Base-by-base conservation (phyloP, 2,888 invertebrate genomes). In the Tipula helvola region DNA sequence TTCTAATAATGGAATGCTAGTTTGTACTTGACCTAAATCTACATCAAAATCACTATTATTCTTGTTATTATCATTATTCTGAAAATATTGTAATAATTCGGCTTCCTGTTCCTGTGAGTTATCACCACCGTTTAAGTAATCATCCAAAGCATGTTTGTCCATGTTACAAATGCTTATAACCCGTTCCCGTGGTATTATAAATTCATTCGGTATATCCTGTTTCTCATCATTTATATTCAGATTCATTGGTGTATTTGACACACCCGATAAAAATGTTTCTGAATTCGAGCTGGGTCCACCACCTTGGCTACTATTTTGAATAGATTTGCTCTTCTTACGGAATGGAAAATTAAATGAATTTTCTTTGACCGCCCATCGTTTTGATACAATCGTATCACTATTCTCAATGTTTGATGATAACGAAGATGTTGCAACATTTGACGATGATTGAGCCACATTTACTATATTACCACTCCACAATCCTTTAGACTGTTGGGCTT, bases 81-180 rank as follows among this genome's bases (percentile, higher is more conserved):
- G 95, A 91, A 96, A 96, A 92, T 96, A 97, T 92, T 96, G 96
- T 90, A 96, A 93, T 89, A 97, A 92, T 91, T 97, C 97, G 90
- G 96, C 96, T 91, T 97, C 96, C 90, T 95, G 96, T 89, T 96
- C 96, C 90, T 96, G 95, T 83, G 95, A 95, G 90, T 94, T 95
- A 88, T 94, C 94, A 88, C 95, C 95, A 88, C 94, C 95, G 90
- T 95, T 95, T 88, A 96, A 92, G 90, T 96, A 96, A 91, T 96
- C 96, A 90, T 96, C 96, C 88, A 96, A 92, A 88, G 95, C 96
- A 91, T 96, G 96, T 89, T 96, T 95, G 90, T 96, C 96, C 90
- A 96, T 95, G 89, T 95, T 95, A 90, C 95, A 95, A 89, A 96
- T 94, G 90, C 95, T 95, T 89, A 95, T 94, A 41, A 95, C 94